Evolutionary conservation across 2,113 vertebrate species (phyloP).

Genomic region (Grammatotria lemairii): DNA sequence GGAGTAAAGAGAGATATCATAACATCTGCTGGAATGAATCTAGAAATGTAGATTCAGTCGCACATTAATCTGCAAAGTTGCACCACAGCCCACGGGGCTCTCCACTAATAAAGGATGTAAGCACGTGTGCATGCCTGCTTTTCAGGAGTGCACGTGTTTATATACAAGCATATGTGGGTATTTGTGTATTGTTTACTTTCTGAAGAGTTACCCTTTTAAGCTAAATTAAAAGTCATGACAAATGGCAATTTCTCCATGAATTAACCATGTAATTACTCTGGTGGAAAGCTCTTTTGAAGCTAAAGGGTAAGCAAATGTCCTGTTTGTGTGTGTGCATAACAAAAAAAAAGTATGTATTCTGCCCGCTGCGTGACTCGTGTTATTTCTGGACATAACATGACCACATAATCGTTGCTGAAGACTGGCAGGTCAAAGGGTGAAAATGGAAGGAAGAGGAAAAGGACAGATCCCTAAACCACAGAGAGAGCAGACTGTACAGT

Average conservation of each 20-base stretch:
- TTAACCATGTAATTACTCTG: not conserved
- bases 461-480: constrained; percentile 32
- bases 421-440: constrained; percentile 24
- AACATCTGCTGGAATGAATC: constrained; percentile 40
- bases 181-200: not conserved
- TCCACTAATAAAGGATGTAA: constrained; percentile 28
- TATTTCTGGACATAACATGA: constrained; percentile 17
- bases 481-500: not conserved
- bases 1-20: not conserved
- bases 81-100: not conserved
- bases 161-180: not conserved
- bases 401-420: constrained; percentile 30
- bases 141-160: not conserved
- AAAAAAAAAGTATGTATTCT: not conserved
- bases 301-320: not conserved
- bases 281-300: not conserved
- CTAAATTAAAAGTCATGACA: not conserved
- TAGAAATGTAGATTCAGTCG: not conserved
- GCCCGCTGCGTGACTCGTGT: constrained; percentile 26
- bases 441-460: constrained; percentile 13
- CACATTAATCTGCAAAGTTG: constrained; percentile 17
- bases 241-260: not conserved
- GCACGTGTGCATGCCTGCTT: not conserved
- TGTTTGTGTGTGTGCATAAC: not conserved
- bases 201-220: not conserved